A percentile compares a stretch with the other conserved stretches of the same genome.
These are phyloP conservation scores for Gymnobelideus leadbeateri DNA, from an alignment of 2,113 vertebrate genomes.

Conservation along the genomic window DNA sequence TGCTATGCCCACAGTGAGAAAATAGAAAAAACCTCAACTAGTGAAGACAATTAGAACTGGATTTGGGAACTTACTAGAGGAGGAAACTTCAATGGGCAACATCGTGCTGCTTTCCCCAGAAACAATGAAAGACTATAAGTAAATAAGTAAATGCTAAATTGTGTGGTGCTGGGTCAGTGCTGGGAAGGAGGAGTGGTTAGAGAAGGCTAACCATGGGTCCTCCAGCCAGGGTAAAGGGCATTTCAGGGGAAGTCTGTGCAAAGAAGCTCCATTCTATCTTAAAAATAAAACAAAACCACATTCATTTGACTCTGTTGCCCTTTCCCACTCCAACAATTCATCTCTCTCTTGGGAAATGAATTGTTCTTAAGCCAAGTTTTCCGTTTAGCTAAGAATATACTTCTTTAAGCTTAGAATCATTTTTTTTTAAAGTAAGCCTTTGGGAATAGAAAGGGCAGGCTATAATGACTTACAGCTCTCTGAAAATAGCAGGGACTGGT, in stretches of 20 bases:
- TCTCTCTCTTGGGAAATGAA: background rate
- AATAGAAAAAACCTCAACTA: background rate
- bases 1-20: background rate
- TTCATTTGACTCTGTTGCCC: background rate
- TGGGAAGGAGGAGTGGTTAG: background rate
- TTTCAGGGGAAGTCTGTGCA: background rate
- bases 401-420: background rate
- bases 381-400: background rate
- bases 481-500: background rate
- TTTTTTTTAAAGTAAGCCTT: background rate
- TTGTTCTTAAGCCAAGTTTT: constrained; percentile 3
- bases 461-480: background rate
- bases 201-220: background rate
- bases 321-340: background rate
- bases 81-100: background rate
- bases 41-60: background rate
- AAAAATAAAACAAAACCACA: constrained; percentile 1
- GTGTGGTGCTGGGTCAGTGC: background rate
- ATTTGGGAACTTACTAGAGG: background rate
- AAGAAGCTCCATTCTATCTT: background rate
- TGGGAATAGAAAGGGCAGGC: background rate
- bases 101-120: background rate
- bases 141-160: background rate
- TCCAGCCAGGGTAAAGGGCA: background rate
- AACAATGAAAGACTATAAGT: background rate